Percentiles rank a stretch among this genome's conserved stretches.
These are phyloP conservation scores for Parambassis ranga DNA, from an alignment of 2,797 vertebrate species.

Conservation along the genomic window DNA sequence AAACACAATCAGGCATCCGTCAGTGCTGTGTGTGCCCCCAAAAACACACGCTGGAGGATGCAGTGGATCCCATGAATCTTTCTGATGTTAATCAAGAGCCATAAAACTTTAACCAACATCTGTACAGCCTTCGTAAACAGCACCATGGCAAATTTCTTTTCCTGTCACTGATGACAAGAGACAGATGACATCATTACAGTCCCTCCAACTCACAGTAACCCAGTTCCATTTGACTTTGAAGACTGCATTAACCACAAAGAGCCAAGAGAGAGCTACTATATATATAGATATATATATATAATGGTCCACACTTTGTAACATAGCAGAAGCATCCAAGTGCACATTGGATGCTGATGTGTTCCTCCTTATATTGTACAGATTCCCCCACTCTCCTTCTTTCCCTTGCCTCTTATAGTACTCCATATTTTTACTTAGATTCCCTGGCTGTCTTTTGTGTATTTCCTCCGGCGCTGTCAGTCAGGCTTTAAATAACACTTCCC, in stretches of 20 bases:
- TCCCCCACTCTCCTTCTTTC: not conserved
- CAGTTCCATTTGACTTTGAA: constrained; percentile 56
- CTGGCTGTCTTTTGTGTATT: constrained; percentile 30
- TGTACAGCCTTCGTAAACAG: constrained; percentile 53
- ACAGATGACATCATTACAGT: constrained; percentile 58
- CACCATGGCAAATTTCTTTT: constrained; percentile 22
- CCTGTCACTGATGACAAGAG: constrained; percentile 48
- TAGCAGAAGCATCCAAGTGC: constrained; percentile 23
- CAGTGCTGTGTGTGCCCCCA: not conserved
- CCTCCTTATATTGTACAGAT: not conserved
- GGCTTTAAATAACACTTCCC: constrained; percentile 42
- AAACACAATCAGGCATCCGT: constrained; percentile 37
- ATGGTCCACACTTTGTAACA: constrained; percentile 34
- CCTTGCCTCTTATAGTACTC: constrained; percentile 8
- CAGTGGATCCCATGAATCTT: constrained; percentile 31
- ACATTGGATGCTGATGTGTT: constrained; percentile 23
- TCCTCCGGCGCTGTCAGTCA: constrained; percentile 46
- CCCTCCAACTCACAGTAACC: constrained; percentile 35
- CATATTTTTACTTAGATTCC: constrained; percentile 30
- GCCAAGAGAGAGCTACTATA: not conserved
- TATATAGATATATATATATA: too few species aligned
- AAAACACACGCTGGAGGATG: not conserved
- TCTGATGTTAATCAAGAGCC: constrained; percentile 49
- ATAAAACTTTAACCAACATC: constrained; percentile 68
- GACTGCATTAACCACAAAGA: constrained; percentile 39